Base-by-base conservation (phyloP, 2,113 vertebrate genomes). In the Semnornis frantzii region DNA sequence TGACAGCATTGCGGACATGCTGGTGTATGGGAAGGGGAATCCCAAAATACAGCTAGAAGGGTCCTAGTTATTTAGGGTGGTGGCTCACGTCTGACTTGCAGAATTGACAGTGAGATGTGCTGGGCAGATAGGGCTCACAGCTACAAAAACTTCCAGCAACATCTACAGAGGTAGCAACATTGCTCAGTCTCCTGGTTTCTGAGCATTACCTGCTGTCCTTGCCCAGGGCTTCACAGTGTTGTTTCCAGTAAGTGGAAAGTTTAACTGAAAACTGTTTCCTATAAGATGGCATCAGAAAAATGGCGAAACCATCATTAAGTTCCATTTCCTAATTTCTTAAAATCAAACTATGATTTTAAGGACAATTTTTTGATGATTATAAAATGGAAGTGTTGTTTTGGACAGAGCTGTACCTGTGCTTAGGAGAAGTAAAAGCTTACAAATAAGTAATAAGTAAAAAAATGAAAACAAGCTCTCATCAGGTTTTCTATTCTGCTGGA, bases 1-100 rank as follows among this genome's bases (percentile, higher is more conserved):
- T 52, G 19, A 10, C n/a, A 31, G 50, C 9, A 2, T 1, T 0
- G 0, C 12, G 65, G n/a, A 3, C 4, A 5, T 17, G 63, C 6
- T 62, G 68, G 8, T 0, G 1, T 4, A 20, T 16, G 18, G 52
- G 52, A 59, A 63, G 27, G 14, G 12, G 23, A 28, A 68, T 64
- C 13, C n/a, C 12, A 2, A 0, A 7, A 6, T n/a, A n/a, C 9
- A 76, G 19, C 8, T 4, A 1, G 25, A 4, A 14, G n/a, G 15
- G 9, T 12, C 3, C 0, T 17, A 34, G 55, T 5, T 52, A 5
- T 8, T 24, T 2, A n/a, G 7, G 19, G 7, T 14, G 63, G 2
- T 46, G 13, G 28, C 12, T 69, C 44, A 15, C 10, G 33, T 12
- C 12, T 63, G 58, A 12, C 25, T 15, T 23, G 24, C 4, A 17